Conservation (phyloP, 1,140 invertebrate species). For the Odontomachus brunneus region DNA sequence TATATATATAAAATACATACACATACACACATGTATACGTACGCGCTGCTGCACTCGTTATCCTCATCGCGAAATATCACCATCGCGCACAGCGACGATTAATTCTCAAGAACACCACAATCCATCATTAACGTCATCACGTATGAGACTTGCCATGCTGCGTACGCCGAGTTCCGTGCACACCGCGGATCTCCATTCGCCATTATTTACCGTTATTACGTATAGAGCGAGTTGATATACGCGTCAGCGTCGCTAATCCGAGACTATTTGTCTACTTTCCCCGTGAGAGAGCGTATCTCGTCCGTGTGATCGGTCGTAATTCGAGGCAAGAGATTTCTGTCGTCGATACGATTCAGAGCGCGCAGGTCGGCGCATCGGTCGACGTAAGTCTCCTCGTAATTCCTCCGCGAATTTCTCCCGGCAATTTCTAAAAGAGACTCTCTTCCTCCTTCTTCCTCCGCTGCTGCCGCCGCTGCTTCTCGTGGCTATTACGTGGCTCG, state of each 20-base stretch:
- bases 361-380: slow-evolving; percentile 8
- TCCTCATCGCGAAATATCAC: too few species aligned
- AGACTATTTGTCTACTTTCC: slow-evolving; percentile 33
- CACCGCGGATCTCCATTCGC: neutral
- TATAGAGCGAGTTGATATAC: neutral
- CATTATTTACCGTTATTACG: slow-evolving; percentile 1
- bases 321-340: slow-evolving; percentile 32
- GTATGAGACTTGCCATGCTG: too few species aligned
- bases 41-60: too few species aligned
- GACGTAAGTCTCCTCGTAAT: slow-evolving; percentile 18
- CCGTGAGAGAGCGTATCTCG: neutral
- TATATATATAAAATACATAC: too few species aligned
- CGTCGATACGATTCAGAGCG: slow-evolving; percentile 44
- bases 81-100: too few species aligned
- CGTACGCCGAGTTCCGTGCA: too few species aligned
- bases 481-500: slow-evolving; percentile 47
- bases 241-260: neutral
- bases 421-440: slow-evolving; percentile 52
- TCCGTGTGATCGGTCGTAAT: slow-evolving; percentile 8
- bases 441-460: slow-evolving; percentile 2
- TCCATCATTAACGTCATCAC: too few species aligned
- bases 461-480: neutral
- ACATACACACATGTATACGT: too few species aligned
- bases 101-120: too few species aligned
- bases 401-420: slow-evolving; percentile 46